These are phyloP conservation scores for Gibbula magus DNA, from an alignment of 2,888 invertebrate genomes.

Conservation along the genomic window DNA sequence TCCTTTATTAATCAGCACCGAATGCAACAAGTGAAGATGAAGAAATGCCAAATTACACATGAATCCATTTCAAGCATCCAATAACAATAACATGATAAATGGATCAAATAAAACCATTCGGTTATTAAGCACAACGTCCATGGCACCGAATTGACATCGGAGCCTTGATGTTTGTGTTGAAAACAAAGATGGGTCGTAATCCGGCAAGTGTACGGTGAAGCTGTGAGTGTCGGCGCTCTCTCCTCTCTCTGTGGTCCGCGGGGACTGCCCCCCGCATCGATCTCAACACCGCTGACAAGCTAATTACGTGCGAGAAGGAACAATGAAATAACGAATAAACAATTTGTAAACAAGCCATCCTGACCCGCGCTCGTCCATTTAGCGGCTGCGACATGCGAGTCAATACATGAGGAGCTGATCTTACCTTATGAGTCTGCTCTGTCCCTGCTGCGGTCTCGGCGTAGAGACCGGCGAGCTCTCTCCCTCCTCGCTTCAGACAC, in stretches of 20 bases:
- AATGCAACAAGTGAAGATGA: too few species aligned
- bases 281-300: not conserved
- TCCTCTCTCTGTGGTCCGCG: not conserved
- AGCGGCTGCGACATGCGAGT: not conserved
- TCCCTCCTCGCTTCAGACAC: not conserved
- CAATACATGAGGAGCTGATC: not conserved
- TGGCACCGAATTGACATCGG: too few species aligned
- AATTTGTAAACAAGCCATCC: not conserved
- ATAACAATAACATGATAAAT: too few species aligned
- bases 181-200: too few species aligned
- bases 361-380: not conserved
- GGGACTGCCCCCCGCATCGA: not conserved
- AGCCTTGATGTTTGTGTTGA: too few species aligned
- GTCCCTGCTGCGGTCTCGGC: not conserved
- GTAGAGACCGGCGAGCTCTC: not conserved
- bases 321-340: not conserved
- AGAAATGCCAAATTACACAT: too few species aligned
- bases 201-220: too few species aligned
- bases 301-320: conserved; percentile 5
- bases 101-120: too few species aligned
- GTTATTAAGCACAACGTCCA: too few species aligned
- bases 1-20: too few species aligned
- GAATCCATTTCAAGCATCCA: too few species aligned
- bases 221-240: too few species aligned
- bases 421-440: not conserved